phyloP scores from a whole-genome alignment of 2,888 invertebrate species.

The Nasonovia ribisnigri region DNA sequence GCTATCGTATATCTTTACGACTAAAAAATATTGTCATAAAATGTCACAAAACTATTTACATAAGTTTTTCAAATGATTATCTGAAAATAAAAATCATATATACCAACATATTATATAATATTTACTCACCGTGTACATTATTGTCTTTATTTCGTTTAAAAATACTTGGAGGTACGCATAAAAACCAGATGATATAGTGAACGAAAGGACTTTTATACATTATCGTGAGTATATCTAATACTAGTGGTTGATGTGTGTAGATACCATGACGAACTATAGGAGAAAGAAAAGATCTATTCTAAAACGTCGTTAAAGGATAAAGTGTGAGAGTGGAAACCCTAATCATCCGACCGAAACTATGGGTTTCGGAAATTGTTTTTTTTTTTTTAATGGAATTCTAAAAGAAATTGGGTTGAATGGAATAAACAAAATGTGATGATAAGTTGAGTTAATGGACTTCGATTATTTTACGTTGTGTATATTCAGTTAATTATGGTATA shows the following conservation, averaged over 20 bases:
- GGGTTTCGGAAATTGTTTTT: conserved; percentile 34
- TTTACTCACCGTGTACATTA: background rate
- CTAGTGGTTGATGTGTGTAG: background rate
- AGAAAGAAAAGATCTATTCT: conserved; percentile 15
- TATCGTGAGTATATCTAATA: background rate
- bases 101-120: background rate
- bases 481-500: conserved; percentile 7
- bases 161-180: background rate
- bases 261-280: conserved; percentile 27
- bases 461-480: conserved; percentile 1
- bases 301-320: background rate
- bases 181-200: background rate
- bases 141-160: background rate
- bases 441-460: conserved; percentile 33
- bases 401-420: conserved; percentile 17
- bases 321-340: background rate
- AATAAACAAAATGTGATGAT: conserved; percentile 33
- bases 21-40: conserved; percentile 35
- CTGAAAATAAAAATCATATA: conserved; percentile 2
- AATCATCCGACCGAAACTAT: conserved; percentile 15
- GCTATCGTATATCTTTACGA: conserved; percentile 27
- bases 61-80: conserved; percentile 1
- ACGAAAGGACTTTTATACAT: background rate
- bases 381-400: conserved; percentile 44
- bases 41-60: conserved; percentile 28